phyloP scores from a whole-genome alignment of 2,888 invertebrate genomes.

The Torymus tubicola region DNA sequence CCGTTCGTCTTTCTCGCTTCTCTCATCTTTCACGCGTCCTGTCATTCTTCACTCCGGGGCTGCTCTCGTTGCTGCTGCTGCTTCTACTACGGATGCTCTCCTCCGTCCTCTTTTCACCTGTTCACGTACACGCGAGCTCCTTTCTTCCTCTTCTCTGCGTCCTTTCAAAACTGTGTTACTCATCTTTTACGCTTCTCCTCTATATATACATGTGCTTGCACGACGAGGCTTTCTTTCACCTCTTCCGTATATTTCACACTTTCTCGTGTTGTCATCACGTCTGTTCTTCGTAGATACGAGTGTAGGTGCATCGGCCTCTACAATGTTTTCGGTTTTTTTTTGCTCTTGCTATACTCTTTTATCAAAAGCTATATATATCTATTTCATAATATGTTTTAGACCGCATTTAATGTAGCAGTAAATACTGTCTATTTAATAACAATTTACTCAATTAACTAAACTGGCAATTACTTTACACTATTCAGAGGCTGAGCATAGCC shows the following conservation, averaged over 20 bases:
- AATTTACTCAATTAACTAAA: too few species aligned
- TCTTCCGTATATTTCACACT: too few species aligned
- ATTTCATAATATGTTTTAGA: too few species aligned
- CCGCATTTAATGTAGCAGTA: too few species aligned
- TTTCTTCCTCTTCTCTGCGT: slow-evolving; percentile 12
- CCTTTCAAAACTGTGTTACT: slow-evolving; percentile 29
- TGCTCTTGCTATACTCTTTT: not conserved
- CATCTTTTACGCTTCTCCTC: slow-evolving; percentile 13
- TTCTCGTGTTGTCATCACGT: not conserved
- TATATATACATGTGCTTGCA: too few species aligned
- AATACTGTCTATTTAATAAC: too few species aligned
- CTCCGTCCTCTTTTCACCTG: slow-evolving; percentile 51
- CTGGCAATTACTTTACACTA: too few species aligned
- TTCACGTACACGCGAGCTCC: slow-evolving; percentile 39
- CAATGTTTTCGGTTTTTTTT: not conserved
- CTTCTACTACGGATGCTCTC: slow-evolving; percentile 7
- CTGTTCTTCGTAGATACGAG: not conserved
- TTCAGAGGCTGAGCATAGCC: too few species aligned
- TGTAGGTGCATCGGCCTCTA: not conserved
- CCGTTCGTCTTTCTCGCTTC: slow-evolving; percentile 12
- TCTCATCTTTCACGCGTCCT: slow-evolving; percentile 50
- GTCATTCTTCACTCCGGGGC: slow-evolving; percentile 35
- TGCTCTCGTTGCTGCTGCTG: not conserved
- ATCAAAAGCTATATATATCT: too few species aligned
- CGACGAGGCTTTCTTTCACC: too few species aligned